These are phyloP conservation scores for Aricia agestis DNA, from an alignment of 1,140 invertebrate genomes.

Conservation along the genomic window DNA sequence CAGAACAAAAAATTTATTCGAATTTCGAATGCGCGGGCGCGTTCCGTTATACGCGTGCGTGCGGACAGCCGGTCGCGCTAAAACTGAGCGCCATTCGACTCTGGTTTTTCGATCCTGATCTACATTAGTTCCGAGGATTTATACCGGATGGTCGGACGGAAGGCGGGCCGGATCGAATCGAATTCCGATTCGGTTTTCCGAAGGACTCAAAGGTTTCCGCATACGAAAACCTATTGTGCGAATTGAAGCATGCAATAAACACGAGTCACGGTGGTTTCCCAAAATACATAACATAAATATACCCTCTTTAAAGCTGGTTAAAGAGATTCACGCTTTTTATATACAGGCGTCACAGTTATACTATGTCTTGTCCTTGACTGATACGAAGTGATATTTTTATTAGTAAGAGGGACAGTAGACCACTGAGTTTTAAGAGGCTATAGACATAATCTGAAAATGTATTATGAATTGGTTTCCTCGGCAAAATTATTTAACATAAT, in stretches of 20 bases:
- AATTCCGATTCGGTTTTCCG: background rate
- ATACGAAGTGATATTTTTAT: too few species aligned
- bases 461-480: too few species aligned
- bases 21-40: slow-evolving; percentile 30
- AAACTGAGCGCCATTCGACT: slow-evolving; percentile 59
- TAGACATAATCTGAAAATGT: too few species aligned
- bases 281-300: background rate
- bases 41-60: slow-evolving; percentile 39
- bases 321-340: too few species aligned
- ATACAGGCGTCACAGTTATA: too few species aligned
- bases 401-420: too few species aligned
- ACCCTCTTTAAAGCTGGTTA: too few species aligned
- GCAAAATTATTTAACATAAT: too few species aligned
- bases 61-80: slow-evolving; percentile 46
- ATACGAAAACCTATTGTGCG: background rate
- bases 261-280: background rate
- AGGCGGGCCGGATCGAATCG: slow-evolving; percentile 13
- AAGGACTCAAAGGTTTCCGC: background rate
- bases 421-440: too few species aligned
- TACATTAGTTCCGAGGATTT: slow-evolving; percentile 58
- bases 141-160: slow-evolving; percentile 39
- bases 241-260: background rate
- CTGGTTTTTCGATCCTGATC: slow-evolving; percentile 34
- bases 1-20: slow-evolving; percentile 20
- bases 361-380: too few species aligned